Conservation (phyloP, 2,888 invertebrate species). For the Cistogaster globosa region DNA sequence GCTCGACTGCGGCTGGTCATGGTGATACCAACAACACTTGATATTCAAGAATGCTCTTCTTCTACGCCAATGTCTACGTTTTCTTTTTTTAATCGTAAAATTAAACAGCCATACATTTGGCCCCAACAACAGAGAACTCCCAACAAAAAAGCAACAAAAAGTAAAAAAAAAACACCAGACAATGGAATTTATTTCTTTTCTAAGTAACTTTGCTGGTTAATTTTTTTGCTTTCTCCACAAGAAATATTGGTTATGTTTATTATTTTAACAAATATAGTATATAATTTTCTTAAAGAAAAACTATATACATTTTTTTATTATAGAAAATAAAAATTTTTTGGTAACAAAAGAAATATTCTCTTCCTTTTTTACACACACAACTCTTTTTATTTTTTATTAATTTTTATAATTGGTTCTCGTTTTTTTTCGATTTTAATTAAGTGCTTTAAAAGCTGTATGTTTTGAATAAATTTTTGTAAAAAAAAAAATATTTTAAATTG, state of each 20-base stretch:
- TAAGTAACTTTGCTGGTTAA: not conserved
- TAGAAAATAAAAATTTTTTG: slow-evolving; percentile 16
- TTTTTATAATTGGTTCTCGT: slow-evolving; percentile 8
- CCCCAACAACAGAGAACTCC: slow-evolving; percentile 38
- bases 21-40: slow-evolving; percentile 57
- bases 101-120: slow-evolving; percentile 29
- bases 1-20: slow-evolving; percentile 83
- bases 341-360: slow-evolving; percentile 44
- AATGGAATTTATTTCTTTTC: slow-evolving; percentile 4
- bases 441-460: not conserved
- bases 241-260: no score
- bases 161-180: slow-evolving; percentile 25
- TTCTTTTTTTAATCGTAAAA: slow-evolving; percentile 39
- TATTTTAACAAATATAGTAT: not conserved
- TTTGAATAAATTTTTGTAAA: slow-evolving; percentile 6
- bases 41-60: slow-evolving; percentile 42
- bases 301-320: slow-evolving; percentile 32
- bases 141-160: slow-evolving; percentile 41
- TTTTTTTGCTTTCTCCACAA: no score
- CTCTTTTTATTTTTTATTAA: slow-evolving; percentile 17
- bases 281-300: slow-evolving; percentile 11
- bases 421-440: not conserved
- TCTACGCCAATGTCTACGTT: slow-evolving; percentile 54
- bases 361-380: slow-evolving; percentile 36
- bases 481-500: slow-evolving; percentile 38